Base-by-base conservation (phyloP, 1,140 invertebrate species). In the Psix sp. region DNA sequence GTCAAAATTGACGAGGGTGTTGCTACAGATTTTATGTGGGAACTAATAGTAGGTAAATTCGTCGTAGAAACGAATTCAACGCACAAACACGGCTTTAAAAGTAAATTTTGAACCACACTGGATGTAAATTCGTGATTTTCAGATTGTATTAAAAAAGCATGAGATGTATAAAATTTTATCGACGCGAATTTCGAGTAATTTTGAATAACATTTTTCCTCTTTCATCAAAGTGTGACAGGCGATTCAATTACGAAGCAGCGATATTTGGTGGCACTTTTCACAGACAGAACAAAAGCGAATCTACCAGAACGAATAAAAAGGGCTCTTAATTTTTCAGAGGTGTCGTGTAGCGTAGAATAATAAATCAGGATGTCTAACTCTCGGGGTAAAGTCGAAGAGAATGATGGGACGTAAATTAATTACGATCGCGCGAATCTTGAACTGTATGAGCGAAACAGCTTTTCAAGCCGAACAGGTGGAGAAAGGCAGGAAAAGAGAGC, bases 321-420 rank as follows among this genome's bases (percentile, higher is more conserved):
- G 7, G 1, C 18, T 54, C 2, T 36, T 43, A 51, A 46, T 65
- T 38, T 65, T 52, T 65, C 60, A 65, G 10, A 3, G 18, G n/a
- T 9, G 43, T 46, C 56, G 24, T 14, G 31, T 9, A 54, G 13
- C 21, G 1, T 7, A 7, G 5, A 24, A 14, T 26, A 31, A 66
- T 66, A 66, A 66, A 66, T 56, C 62, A 56, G 40, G 17, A 48
- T n/a, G n/a, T n/a, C 15, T 18, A 42, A 56, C 33, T 48, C 56
- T 35, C 14, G 24, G 40, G 1, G 33, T 6, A 29, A 56, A 48
- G 42, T 31, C 17, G 45, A 56, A 56, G 42, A 13, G 42, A 65
- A 31, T 42, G 57, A 49, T 18, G 24, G 26, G 40, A 24, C 33
- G 35, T 17, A 26, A 17, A 66, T 66, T 66, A 54, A 70, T 60